Conservation (phyloP, 2,113 vertebrate species). For the Engraulis encrasicolus region DNA sequence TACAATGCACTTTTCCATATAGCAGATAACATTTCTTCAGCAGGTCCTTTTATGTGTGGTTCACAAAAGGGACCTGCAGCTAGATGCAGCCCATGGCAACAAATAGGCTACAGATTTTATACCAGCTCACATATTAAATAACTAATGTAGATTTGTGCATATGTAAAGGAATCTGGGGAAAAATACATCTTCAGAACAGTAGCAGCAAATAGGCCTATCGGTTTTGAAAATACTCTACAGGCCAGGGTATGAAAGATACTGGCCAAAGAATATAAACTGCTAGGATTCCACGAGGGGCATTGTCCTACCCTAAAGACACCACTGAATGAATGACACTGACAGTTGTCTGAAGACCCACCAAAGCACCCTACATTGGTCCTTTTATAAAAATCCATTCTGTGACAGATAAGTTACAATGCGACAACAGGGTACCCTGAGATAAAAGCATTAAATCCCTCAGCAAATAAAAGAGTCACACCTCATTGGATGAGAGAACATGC, state of each 20-base stretch:
- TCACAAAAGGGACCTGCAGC: neutral
- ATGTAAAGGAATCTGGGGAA: neutral
- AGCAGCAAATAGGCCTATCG: neutral
- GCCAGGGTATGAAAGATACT: neutral
- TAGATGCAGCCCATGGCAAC: neutral
- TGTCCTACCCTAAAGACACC: neutral
- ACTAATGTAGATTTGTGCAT: neutral
- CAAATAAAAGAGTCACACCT: too few species aligned
- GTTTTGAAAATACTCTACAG: too few species aligned
- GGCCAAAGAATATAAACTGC: neutral
- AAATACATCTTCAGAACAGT: neutral
- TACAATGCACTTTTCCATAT: neutral
- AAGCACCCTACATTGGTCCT: too few species aligned
- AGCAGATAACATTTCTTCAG: neutral
- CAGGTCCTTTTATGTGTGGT: neutral
- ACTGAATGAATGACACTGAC: neutral
- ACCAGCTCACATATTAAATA: neutral
- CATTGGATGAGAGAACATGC: too few species aligned
- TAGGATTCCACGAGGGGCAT: neutral
- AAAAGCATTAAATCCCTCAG: neutral
- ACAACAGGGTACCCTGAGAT: neutral
- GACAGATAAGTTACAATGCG: too few species aligned
- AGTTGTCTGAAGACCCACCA: too few species aligned
- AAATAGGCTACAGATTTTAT: neutral
- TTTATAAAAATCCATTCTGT: too few species aligned